Evolutionary conservation across 2,797 vertebrate genomes (phyloP).

Genomic region (Phoeniculus purpureus): DNA sequence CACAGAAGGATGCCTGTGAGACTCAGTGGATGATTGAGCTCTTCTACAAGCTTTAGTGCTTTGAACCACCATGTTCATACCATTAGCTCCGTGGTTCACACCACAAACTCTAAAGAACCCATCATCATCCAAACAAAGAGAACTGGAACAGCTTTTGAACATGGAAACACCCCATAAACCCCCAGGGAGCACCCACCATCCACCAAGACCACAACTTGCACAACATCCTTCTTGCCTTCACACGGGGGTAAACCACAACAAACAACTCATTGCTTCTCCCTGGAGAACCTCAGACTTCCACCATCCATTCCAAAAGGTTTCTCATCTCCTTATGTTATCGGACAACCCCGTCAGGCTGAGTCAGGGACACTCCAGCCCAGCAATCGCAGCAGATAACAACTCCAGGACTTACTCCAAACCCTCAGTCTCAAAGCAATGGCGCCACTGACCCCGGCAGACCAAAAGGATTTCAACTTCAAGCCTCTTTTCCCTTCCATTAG

Average conservation of each 20-base stretch:
- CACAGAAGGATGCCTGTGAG: not conserved
- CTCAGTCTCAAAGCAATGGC: not conserved
- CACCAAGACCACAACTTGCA: rapidly evolving
- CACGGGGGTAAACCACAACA: rapidly evolving
- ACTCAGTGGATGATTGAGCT: rapidly evolving
- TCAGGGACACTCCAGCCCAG: not conserved
- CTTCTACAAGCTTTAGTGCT: rapidly evolving
- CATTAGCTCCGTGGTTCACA: too few species aligned
- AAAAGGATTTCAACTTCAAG: rapidly evolving
- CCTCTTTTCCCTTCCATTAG: not conserved
- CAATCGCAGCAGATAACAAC: not conserved
- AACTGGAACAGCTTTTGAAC: too few species aligned
- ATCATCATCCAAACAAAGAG: rapidly evolving
- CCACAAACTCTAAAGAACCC: too few species aligned
- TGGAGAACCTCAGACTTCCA: rapidly evolving
- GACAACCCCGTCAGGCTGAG: not conserved
- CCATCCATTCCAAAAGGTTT: rapidly evolving
- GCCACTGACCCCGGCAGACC: not conserved
- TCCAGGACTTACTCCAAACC: not conserved
- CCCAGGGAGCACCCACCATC: not conserved
- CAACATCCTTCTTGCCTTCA: not conserved
- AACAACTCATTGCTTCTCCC: not conserved
- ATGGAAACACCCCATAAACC: rapidly evolving
- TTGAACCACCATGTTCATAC: rapidly evolving
- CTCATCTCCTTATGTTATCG: rapidly evolving